These are phyloP conservation scores for Scomber japonicus DNA, from an alignment of 2,113 vertebrate genomes.

Conservation along the genomic window DNA sequence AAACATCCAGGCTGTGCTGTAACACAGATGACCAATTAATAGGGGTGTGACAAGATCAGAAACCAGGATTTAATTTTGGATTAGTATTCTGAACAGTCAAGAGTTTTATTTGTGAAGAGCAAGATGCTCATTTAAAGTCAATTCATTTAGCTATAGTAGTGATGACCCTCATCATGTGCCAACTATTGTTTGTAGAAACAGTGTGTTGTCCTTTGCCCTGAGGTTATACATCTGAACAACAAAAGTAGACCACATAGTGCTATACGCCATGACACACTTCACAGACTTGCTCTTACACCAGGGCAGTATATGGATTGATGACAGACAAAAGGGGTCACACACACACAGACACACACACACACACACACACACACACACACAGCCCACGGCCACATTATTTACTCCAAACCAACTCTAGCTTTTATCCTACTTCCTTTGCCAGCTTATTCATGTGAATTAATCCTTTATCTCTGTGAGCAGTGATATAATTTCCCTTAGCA, in stretches of 20 bases:
- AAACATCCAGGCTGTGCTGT: conserved; percentile 30
- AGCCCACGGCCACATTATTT: conserved; percentile 50
- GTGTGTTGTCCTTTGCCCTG: conserved; percentile 30
- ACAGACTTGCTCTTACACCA: conserved; percentile 39
- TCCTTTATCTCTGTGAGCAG: neutral
- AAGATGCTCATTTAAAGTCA: neutral
- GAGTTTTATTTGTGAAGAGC: conserved; percentile 19
- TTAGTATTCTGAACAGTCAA: conserved; percentile 31
- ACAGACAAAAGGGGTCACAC: conserved; percentile 59
- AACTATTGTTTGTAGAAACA: conserved; percentile 22
- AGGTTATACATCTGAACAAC: conserved; percentile 41
- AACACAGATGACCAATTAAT: conserved; percentile 36
- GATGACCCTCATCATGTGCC: conserved; percentile 17
- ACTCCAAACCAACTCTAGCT: conserved; percentile 33
- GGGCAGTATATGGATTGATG: conserved; percentile 60
- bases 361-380: conserved; percentile 6
- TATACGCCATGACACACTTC: conserved; percentile 33
- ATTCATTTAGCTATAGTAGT: conserved; percentile 4
- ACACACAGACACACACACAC: conserved; percentile 19
- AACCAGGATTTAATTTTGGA: conserved; percentile 26
- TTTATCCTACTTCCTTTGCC: conserved; percentile 22
- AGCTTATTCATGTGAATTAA: conserved; percentile 20
- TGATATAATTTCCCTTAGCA: neutral
- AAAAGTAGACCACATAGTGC: conserved; percentile 39
- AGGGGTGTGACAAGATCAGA: conserved; percentile 33